Evolutionary conservation across 2,797 vertebrate genomes (phyloP).

Genomic region (Sebastes nivosus): DNA sequence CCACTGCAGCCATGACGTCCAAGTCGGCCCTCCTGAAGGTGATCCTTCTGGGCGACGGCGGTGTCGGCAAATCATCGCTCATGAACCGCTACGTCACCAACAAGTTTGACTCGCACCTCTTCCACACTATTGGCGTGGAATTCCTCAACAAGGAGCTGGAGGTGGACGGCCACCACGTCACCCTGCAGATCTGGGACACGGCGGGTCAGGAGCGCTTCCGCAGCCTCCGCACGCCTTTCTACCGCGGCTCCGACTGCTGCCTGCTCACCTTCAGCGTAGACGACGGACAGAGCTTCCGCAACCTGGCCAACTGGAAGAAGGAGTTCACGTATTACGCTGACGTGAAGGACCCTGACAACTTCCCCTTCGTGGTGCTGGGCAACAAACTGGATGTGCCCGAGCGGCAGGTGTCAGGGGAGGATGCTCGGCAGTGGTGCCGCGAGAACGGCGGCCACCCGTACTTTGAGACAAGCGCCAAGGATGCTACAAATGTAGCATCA

Average conservation of each 20-base stretch:
- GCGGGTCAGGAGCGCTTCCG: slow-evolving; percentile 97
- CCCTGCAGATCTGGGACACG: slow-evolving; percentile 98
- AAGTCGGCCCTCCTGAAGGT: slow-evolving; percentile 95
- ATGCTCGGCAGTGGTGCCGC: slow-evolving; percentile 91
- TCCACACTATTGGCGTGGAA: slow-evolving; percentile 98
- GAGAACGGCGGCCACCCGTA: slow-evolving; percentile 94
- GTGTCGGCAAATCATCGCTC: slow-evolving; percentile 97
- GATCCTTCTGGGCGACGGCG: slow-evolving; percentile 95
- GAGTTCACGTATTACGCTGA: slow-evolving; percentile 97
- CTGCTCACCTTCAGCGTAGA: slow-evolving; percentile 95
- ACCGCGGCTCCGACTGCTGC: slow-evolving; percentile 97
- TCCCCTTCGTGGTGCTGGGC: slow-evolving; percentile 95
- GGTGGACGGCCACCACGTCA: slow-evolving; percentile 91
- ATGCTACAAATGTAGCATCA: slow-evolving; percentile 91
- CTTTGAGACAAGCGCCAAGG: slow-evolving; percentile 97
- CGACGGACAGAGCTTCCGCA: slow-evolving; percentile 94
- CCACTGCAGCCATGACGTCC: slow-evolving; percentile 76
- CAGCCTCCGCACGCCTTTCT: slow-evolving; percentile 96
- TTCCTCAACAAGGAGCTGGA: slow-evolving; percentile 97
- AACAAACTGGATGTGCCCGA: slow-evolving; percentile 94
- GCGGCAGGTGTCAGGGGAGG: slow-evolving; percentile 91
- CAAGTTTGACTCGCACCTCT: slow-evolving; percentile 95
- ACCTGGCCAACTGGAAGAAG: slow-evolving; percentile 96
- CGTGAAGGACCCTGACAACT: slow-evolving; percentile 91
- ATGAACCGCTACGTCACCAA: slow-evolving; percentile 98